Conservation (phyloP, 2,113 vertebrate species). For the Mus spicilegus region DNA sequence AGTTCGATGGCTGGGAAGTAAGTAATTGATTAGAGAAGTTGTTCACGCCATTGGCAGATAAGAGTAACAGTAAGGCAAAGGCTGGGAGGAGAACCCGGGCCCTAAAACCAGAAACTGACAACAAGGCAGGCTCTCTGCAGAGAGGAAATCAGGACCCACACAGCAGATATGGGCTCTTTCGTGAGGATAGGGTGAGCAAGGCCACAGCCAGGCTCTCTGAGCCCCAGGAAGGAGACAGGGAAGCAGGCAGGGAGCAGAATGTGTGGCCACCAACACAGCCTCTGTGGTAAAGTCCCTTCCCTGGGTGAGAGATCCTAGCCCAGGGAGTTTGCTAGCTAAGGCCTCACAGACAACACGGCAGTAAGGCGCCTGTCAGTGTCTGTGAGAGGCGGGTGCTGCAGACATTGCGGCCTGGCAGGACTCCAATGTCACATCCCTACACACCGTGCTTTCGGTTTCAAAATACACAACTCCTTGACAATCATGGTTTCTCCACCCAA, state of each 20-base stretch:
- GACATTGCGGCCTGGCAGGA: neutral
- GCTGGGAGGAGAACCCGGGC: neutral
- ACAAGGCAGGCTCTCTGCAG: neutral
- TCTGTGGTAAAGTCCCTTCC: neutral
- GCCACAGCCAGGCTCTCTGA: neutral
- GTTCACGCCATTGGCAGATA: neutral
- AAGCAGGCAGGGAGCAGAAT: neutral
- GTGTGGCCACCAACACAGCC: neutral
- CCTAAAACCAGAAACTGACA: neutral
- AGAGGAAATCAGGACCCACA: neutral
- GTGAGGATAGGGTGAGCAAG: neutral
- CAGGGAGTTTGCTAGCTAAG: neutral
- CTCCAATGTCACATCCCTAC: neutral
- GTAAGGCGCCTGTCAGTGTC: neutral
- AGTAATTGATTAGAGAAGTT: neutral
- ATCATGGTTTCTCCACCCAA: no score
- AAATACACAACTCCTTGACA: neutral
- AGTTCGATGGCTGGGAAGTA: neutral
- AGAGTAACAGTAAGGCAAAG: no score
- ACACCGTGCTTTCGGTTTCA: neutral
- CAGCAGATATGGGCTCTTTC: neutral
- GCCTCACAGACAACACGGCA: neutral
- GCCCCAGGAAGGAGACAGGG: neutral
- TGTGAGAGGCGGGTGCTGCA: neutral
- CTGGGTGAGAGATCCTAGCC: neutral